These are phyloP conservation scores for Argyresthia goedartella DNA, from an alignment of 2,888 invertebrate species.

Conservation along the genomic window DNA sequence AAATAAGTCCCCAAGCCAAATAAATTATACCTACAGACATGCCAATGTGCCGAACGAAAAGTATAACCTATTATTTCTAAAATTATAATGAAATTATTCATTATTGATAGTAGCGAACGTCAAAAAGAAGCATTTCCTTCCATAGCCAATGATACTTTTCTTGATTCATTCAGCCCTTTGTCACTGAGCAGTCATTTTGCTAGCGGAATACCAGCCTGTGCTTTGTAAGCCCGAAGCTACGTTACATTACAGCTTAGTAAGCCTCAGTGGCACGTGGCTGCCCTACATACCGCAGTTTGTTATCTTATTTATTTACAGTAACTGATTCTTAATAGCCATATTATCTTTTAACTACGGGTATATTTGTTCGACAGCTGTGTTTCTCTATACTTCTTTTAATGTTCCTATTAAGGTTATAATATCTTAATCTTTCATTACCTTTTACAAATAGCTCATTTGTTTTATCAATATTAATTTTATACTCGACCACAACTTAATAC, in stretches of 20 bases:
- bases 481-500: background rate
- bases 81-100: too few relatives aligned
- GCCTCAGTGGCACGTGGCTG: conserved; percentile 23
- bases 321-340: background rate
- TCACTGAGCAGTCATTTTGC: too few relatives aligned
- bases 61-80: too few relatives aligned
- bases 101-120: too few relatives aligned
- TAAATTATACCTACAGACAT: too few relatives aligned
- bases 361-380: background rate
- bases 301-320: conserved; percentile 6
- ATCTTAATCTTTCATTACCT: background rate
- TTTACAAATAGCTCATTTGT: background rate
- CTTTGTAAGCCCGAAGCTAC: too few relatives aligned
- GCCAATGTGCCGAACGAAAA: too few relatives aligned
- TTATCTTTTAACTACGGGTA: background rate
- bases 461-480: background rate
- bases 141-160: too few relatives aligned
- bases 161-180: too few relatives aligned
- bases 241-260: background rate
- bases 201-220: too few relatives aligned
- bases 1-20: too few relatives aligned
- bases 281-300: conserved; percentile 20
- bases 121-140: too few relatives aligned
- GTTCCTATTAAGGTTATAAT: background rate
- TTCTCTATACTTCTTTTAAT: background rate